These are phyloP conservation scores for Plectrocnemia conspersa DNA, from an alignment of 1,140 invertebrate species.

Conservation along the genomic window DNA sequence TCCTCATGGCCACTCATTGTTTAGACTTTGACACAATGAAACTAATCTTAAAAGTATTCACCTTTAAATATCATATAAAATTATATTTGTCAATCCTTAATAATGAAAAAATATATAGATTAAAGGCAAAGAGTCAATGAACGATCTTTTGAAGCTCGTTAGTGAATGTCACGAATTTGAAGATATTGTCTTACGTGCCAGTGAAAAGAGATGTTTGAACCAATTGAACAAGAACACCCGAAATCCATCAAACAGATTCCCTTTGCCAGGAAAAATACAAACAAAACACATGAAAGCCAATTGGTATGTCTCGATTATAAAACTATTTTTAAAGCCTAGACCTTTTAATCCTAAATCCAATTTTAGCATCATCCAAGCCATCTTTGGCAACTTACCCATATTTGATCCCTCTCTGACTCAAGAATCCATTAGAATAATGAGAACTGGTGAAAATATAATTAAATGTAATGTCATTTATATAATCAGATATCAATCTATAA, in stretches of 20 bases:
- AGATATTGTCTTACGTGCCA: constrained; percentile 57
- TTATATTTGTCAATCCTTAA: background rate
- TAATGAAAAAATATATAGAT: constrained; percentile 39
- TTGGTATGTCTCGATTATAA: constrained; percentile 47
- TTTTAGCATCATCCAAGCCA: constrained; percentile 66
- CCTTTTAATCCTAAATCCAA: constrained; percentile 9
- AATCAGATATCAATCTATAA: constrained; percentile 10
- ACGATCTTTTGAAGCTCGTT: constrained; percentile 47
- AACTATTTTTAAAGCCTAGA: background rate
- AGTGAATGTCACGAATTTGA: constrained; percentile 57
- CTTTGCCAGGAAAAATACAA: constrained; percentile 59
- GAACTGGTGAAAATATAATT: constrained; percentile 60
- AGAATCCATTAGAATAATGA: constrained; percentile 66
- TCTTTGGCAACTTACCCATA: constrained; percentile 64
- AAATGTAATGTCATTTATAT: constrained; percentile 57
- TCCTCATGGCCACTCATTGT: constrained; percentile 63
- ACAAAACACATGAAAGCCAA: constrained; percentile 62
- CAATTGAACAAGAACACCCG: constrained; percentile 56
- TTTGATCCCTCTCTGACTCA: constrained; percentile 62
- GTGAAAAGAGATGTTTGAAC: constrained; percentile 59
- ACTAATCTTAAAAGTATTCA: constrained; percentile 51
- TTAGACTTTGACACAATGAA: constrained; percentile 66
- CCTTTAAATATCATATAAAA: constrained; percentile 10
- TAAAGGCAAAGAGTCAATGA: constrained; percentile 47
- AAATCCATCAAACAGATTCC: constrained; percentile 53